These are phyloP conservation scores for Drosophila ambigua DNA, from an alignment of 1,140 invertebrate species.

Conservation along the genomic window DNA sequence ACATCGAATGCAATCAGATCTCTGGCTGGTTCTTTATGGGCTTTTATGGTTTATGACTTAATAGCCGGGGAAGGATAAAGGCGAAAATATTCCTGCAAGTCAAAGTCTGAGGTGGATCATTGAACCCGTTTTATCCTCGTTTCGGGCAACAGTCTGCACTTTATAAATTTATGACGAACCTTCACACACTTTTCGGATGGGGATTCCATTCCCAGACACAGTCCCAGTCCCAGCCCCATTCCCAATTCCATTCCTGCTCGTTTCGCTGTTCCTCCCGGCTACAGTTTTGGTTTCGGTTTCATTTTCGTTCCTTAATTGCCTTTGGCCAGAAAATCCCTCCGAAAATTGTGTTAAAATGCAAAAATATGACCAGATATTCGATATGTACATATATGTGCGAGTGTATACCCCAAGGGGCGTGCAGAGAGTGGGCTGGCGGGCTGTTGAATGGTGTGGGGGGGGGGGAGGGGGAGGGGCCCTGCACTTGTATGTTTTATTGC, in stretches of 20 bases:
- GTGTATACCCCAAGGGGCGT: conserved; percentile 1
- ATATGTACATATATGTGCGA: conserved; percentile 4
- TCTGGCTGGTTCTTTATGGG: conserved; percentile 47
- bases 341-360: conserved; percentile 53
- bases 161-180: conserved; percentile 75
- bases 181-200: conserved; percentile 53
- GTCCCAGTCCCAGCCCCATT: background rate
- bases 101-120: conserved; percentile 29
- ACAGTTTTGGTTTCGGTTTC: conserved; percentile 25
- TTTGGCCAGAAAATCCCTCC: conserved; percentile 33
- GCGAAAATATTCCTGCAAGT: conserved; percentile 31
- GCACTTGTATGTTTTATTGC: conserved; percentile 76
- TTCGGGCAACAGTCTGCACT: conserved; percentile 58
- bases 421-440: conserved; percentile 11
- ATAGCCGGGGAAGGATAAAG: conserved; percentile 24
- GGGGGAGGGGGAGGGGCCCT: conserved; percentile 27
- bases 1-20: conserved; percentile 34
- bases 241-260: too few relatives aligned
- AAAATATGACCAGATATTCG: conserved; percentile 47
- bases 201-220: conserved; percentile 6
- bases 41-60: conserved; percentile 48
- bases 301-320: conserved; percentile 53
- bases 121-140: conserved; percentile 40
- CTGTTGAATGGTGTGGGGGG: too few relatives aligned
- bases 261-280: conserved; percentile 7